Conservation (phyloP, 2,888 invertebrate genomes). For the Dryocosmus kuriphilus region DNA sequence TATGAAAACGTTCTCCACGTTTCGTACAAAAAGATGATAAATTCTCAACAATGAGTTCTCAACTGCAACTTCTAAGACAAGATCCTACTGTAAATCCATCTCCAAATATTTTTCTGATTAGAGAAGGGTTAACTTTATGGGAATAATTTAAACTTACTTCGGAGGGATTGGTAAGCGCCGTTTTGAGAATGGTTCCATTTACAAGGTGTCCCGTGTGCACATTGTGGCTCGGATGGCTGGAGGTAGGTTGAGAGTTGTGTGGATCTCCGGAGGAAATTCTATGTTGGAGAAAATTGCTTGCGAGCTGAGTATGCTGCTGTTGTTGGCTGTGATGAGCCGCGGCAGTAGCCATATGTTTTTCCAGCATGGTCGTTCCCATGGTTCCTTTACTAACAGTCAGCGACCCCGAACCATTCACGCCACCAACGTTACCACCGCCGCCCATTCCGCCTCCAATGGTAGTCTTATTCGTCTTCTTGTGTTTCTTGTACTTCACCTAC, state of each 20-base stretch:
- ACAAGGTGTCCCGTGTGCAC: slow-evolving; percentile 86
- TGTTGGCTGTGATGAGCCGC: slow-evolving; percentile 77
- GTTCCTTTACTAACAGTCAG: slow-evolving; percentile 68
- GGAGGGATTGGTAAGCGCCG: slow-evolving; percentile 95
- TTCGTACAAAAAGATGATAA: slow-evolving; percentile 6
- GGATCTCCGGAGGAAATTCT: slow-evolving; percentile 74
- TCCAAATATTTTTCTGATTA: background rate
- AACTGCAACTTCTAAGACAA: background rate
- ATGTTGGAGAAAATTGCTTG: slow-evolving; percentile 75
- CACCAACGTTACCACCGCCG: slow-evolving; percentile 76
- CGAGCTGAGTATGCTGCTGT: slow-evolving; percentile 71
- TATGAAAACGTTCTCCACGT: slow-evolving; percentile 7
- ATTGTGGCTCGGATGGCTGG: slow-evolving; percentile 75
- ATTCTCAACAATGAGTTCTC: background rate
- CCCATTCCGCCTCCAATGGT: slow-evolving; percentile 74
- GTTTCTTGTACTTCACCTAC: slow-evolving; percentile 97
- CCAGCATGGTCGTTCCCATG: slow-evolving; percentile 73
- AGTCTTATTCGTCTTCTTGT: slow-evolving; percentile 89
- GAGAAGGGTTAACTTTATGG: background rate
- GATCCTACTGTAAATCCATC: background rate
- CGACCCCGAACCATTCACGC: slow-evolving; percentile 74
- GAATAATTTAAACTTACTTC: slow-evolving; percentile 80
- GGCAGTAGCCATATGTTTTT: slow-evolving; percentile 77
- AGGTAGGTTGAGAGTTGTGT: slow-evolving; percentile 72
- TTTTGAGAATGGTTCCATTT: slow-evolving; percentile 95